A percentile compares a stretch with the other conserved stretches of the same genome.
Conservation (phyloP, 2,113 vertebrate genomes). For the Seriola dumerili region DNA sequence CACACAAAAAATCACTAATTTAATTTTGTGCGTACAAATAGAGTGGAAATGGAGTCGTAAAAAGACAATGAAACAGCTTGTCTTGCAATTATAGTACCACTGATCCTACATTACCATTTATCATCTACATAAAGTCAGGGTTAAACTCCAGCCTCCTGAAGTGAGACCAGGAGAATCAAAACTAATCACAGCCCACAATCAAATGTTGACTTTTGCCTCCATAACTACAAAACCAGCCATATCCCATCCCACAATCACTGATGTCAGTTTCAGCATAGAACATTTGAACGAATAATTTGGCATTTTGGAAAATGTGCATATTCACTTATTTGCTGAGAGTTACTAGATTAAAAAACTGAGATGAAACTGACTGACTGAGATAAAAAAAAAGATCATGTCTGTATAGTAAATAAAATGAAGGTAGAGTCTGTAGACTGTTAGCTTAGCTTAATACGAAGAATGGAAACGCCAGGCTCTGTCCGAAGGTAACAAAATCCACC, state of each 20-base stretch:
- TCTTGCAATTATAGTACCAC: slow-evolving; percentile 1
- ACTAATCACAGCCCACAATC: background rate
- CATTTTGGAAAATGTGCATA: background rate
- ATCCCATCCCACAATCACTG: background rate
- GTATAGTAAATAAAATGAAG: too few relatives aligned
- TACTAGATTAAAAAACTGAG: background rate
- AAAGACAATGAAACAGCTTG: slow-evolving; percentile 6
- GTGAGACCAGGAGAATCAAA: background rate
- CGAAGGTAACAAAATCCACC: too few relatives aligned
- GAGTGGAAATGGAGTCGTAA: slow-evolving; percentile 5
- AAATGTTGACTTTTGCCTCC: background rate
- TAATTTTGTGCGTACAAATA: background rate
- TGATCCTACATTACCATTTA: slow-evolving; percentile 1
- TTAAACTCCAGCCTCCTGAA: background rate
- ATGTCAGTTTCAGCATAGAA: background rate
- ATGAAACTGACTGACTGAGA: too few relatives aligned
- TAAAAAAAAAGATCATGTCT: too few relatives aligned
- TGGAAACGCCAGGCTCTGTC: too few relatives aligned
- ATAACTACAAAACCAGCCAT: background rate
- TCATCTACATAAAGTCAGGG: slow-evolving; percentile 4
- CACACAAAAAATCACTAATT: slow-evolving; percentile 20
- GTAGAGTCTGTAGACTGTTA: too few relatives aligned
- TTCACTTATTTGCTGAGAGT: background rate
- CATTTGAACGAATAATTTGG: background rate
- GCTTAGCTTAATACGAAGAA: too few relatives aligned